Evolutionary conservation across 1,140 invertebrate species (phyloP).

Genomic region (Hirudo medicinalis): DNA sequence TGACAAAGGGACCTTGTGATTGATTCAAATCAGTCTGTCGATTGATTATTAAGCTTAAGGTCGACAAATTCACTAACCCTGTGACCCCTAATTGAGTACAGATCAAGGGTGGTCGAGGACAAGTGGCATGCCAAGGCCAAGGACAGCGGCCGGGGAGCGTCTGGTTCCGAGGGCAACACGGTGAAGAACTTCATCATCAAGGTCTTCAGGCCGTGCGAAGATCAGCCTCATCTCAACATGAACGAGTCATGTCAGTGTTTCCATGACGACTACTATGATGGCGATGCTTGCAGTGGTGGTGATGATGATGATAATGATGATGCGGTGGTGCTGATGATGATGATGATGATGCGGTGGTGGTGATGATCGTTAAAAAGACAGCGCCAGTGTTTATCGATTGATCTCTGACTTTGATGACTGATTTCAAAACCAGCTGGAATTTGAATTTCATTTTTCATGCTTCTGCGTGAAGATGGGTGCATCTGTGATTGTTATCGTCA

Average conservation of each 20-base stretch:
- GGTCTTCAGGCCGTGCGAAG: constrained; percentile 16
- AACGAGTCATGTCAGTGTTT: constrained; percentile 21
- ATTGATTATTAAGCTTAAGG: too few species aligned
- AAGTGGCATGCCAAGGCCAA: too few species aligned
- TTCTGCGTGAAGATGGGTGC: too few species aligned
- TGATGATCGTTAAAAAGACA: not conserved
- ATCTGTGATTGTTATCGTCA: not conserved
- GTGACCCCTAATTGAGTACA: too few species aligned
- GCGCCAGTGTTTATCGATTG: not conserved
- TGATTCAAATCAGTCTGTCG: too few species aligned
- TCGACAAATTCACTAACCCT: too few species aligned
- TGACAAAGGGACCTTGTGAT: not conserved
- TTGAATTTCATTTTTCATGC: too few species aligned
- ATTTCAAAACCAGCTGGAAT: too few species aligned
- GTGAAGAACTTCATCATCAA: constrained; percentile 13
- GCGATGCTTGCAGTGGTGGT: not conserved
- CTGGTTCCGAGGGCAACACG: not conserved
- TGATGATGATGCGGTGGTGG: not conserved
- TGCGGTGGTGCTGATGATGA: not conserved
- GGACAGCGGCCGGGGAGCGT: not conserved
- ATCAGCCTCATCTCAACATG: constrained; percentile 17
- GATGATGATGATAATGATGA: not conserved
- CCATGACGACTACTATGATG: not conserved
- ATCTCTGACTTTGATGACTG: too few species aligned
- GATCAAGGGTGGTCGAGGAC: too few species aligned